A percentile compares a stretch with the other conserved stretches of the same genome.
These are phyloP conservation scores for Hydrozoanthus tunicans DNA, from an alignment of 64 coral and sea anemone species.

Conservation along the genomic window DNA sequence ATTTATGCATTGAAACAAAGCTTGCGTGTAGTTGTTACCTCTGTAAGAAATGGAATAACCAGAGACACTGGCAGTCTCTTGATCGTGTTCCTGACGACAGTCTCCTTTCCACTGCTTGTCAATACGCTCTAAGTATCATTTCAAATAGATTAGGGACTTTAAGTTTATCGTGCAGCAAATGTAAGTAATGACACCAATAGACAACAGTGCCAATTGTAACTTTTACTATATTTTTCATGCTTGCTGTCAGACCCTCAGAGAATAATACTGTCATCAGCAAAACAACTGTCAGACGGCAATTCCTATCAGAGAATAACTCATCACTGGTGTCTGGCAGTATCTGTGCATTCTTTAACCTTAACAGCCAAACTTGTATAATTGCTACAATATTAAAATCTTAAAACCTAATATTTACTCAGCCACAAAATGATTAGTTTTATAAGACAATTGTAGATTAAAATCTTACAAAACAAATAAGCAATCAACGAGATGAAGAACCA, in stretches of 20 bases:
- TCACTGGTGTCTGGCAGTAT: conserved; percentile 34
- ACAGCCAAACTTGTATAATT: no score
- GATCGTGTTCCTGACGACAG: conserved; percentile 76
- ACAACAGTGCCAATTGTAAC: no score
- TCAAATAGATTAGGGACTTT: neutral
- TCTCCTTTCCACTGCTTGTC: conserved; percentile 48
- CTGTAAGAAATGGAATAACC: conserved; percentile 80
- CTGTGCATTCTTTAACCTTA: neutral
- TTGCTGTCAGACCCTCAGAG: conserved; percentile 38
- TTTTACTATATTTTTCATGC: no score
- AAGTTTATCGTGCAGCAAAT: neutral
- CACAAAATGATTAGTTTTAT: no score
- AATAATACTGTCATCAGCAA: conserved; percentile 55
- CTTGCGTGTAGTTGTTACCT: conserved; percentile 61
- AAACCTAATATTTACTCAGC: no score
- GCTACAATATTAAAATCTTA: no score
- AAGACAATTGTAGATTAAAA: no score
- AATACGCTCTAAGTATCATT: conserved; percentile 69
- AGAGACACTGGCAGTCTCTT: conserved; percentile 75
- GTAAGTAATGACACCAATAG: neutral
- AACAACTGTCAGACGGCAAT: conserved; percentile 72
- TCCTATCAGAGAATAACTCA: conserved; percentile 63
- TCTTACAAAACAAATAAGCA: no score
- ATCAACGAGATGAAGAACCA: no score
- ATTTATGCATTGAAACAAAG: conserved; percentile 8